A percentile compares a stretch with the other conserved stretches of the same genome.
phyloP scores from a whole-genome alignment of 2,113 vertebrate species.

The Delphinus delphis region DNA sequence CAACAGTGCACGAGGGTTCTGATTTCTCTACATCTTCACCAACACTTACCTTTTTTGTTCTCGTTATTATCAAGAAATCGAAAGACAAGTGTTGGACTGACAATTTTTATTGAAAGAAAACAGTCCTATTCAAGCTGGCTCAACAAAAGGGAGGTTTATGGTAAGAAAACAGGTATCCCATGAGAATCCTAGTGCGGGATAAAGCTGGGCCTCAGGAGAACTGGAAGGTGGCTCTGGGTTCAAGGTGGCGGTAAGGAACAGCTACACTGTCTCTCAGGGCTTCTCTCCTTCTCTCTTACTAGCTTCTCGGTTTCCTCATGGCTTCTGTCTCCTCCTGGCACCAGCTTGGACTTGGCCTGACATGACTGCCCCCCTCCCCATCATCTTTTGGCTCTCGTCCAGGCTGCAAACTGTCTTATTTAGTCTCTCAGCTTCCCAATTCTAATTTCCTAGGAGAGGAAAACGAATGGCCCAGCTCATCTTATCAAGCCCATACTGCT shows the following conservation, averaged over 20 bases:
- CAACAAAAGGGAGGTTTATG: not conserved
- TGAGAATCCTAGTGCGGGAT: not conserved
- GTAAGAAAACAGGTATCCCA: not conserved
- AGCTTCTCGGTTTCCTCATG: not conserved
- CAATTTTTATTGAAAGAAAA: not conserved
- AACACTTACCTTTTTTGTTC: not conserved
- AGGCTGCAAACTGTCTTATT: not conserved
- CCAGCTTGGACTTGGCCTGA: not conserved
- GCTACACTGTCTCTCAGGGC: not conserved
- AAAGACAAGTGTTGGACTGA: not conserved
- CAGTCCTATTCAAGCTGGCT: not conserved
- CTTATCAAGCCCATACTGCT: not conserved
- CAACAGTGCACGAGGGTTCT: not conserved
- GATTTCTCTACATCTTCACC: not conserved
- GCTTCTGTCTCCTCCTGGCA: not conserved
- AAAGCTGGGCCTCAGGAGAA: not conserved
- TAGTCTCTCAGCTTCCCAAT: not conserved
- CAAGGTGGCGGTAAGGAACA: not conserved
- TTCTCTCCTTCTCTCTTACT: not conserved
- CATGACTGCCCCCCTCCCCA: not conserved
- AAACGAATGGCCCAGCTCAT: not conserved
- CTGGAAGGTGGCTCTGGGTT: not conserved
- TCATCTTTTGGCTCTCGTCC: conserved; percentile 11
- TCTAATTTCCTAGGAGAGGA: conserved; percentile 47
- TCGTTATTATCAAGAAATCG: not conserved